Evolutionary conservation across 2,797 vertebrate genomes (phyloP).

Genomic region (Acanthornis magna): DNA sequence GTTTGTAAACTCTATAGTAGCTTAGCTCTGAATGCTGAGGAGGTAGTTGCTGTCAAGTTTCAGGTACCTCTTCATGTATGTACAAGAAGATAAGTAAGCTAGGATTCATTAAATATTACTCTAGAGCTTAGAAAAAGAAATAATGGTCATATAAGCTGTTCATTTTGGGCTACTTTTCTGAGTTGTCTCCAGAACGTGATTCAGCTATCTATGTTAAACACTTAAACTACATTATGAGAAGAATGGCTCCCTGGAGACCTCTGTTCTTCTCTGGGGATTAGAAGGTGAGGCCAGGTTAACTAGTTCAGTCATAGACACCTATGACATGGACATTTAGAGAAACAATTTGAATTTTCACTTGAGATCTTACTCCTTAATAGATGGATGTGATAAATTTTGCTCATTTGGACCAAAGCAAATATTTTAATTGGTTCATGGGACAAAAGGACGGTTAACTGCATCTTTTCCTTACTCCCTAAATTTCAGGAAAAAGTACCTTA

Average conservation of each 20-base stretch:
- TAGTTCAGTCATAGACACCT: not conserved
- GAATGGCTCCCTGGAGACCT: not conserved
- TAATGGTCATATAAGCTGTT: not conserved
- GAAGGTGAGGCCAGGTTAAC: not conserved
- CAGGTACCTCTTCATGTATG: not conserved
- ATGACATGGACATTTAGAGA: not conserved
- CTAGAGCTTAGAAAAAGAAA: not conserved
- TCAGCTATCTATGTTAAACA: not conserved
- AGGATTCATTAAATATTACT: not conserved
- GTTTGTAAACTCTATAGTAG: not conserved
- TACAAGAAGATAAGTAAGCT: not conserved
- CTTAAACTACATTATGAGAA: not conserved
- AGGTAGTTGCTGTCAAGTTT: not conserved
- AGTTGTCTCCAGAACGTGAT: not conserved
- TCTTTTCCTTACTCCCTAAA: not conserved
- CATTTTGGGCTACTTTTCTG: not conserved
- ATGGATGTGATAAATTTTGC: not conserved
- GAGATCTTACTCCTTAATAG: not conserved
- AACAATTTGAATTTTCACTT: not conserved
- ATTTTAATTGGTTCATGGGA: not conserved
- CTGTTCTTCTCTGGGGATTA: not conserved
- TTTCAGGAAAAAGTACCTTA: slow-evolving; percentile 29
- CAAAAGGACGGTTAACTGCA: not conserved
- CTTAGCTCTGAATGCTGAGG: not conserved
- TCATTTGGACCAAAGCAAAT: not conserved